phyloP scores from a whole-genome alignment of 1,140 invertebrate species.

The Bombus sibiricus region DNA sequence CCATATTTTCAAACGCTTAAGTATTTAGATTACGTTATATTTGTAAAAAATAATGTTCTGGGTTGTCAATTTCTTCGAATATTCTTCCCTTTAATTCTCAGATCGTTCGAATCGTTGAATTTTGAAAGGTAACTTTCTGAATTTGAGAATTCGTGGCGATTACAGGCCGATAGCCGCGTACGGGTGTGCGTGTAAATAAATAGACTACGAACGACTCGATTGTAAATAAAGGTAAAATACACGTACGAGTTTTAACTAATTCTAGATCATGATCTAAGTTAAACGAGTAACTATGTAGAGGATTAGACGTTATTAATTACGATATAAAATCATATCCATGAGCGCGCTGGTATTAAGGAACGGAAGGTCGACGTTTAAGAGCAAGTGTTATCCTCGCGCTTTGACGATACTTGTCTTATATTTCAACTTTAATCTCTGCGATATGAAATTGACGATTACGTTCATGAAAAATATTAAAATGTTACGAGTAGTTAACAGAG shows the following conservation, averaged over 20 bases:
- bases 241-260: slow-evolving; percentile 59
- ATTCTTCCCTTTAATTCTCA: neutral
- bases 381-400: neutral
- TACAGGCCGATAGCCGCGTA: neutral
- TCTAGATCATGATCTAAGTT: slow-evolving; percentile 61
- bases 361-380: neutral
- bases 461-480: no score
- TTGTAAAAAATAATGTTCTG: no score
- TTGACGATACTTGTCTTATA: no score
- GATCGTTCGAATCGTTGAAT: neutral
- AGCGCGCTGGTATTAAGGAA: slow-evolving; percentile 16
- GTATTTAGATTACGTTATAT: no score
- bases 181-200: slow-evolving; percentile 40
- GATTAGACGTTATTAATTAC: slow-evolving; percentile 58
- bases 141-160: neutral
- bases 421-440: no score
- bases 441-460: no score
- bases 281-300: slow-evolving; percentile 58
- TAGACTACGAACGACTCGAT: slow-evolving; percentile 49
- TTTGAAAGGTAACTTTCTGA: neutral
- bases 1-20: no score
- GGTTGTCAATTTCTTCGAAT: neutral
- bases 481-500: neutral
- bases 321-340: slow-evolving; percentile 61
- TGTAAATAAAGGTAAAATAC: slow-evolving; percentile 56